Percentiles rank a stretch among this genome's conserved stretches.
Evolutionary conservation across 2,113 vertebrate species (phyloP).

Genomic region (Coreoperca whiteheadi): DNA sequence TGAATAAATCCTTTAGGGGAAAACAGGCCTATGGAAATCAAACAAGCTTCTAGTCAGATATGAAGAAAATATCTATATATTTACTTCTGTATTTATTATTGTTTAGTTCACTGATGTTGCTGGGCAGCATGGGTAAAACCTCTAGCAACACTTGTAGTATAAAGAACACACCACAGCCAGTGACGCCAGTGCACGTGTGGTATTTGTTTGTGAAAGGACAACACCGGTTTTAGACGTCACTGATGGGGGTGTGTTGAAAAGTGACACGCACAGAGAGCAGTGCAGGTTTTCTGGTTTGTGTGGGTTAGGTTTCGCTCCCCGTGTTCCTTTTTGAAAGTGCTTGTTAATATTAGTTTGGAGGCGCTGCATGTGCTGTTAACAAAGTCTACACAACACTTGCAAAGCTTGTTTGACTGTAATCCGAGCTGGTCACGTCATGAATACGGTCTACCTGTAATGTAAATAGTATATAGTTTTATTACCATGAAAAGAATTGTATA

Average conservation of each 20-base stretch:
- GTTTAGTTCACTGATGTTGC: background rate
- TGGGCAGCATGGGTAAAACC: background rate
- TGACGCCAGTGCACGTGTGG: background rate
- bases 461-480: background rate
- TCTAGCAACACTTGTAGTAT: background rate
- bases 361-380: background rate
- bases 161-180: background rate
- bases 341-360: background rate
- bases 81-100: background rate
- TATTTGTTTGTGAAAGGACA: background rate
- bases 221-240: background rate
- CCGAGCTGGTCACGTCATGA: background rate
- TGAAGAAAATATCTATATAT: background rate
- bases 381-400: background rate
- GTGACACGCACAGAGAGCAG: background rate
- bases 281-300: background rate
- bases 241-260: background rate
- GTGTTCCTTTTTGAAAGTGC: background rate
- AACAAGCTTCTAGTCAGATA: background rate
- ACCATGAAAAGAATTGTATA: background rate
- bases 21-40: background rate
- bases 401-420: background rate
- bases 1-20: background rate
- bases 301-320: background rate
- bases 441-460: too few species aligned